phyloP scores from a whole-genome alignment of 1,140 invertebrate genomes.

The Solen grandis region DNA sequence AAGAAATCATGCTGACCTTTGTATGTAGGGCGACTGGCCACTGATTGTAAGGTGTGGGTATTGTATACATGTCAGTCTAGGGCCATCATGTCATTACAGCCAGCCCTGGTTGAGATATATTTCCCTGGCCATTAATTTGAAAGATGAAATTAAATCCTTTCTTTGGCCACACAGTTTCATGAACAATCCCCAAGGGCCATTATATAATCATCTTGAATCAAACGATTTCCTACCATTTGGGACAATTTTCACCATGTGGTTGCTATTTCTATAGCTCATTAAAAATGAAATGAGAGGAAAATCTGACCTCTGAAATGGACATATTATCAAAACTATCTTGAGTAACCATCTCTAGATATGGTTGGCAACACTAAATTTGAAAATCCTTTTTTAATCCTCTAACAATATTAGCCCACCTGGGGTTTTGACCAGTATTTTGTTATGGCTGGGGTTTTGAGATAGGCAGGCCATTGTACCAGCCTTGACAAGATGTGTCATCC shows the following conservation, averaged over 20 bases:
- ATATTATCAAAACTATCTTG: conserved; percentile 56
- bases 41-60: too few relatives aligned
- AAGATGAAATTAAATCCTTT: conserved; percentile 59
- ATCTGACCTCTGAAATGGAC: conserved; percentile 34
- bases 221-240: conserved; percentile 49
- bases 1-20: conserved; percentile 54
- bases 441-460: too few relatives aligned
- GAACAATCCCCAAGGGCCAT: conserved; percentile 36
- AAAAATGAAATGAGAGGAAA: conserved; percentile 46
- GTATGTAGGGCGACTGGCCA: too few relatives aligned
- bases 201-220: conserved; percentile 56
- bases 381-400: conserved; percentile 47
- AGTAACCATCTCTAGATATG: conserved; percentile 52
- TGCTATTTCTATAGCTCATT: conserved; percentile 44
- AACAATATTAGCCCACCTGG: background rate
- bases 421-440: too few relatives aligned
- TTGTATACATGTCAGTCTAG: conserved; percentile 45
- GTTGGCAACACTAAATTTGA: conserved; percentile 50
- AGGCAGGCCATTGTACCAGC: too few relatives aligned
- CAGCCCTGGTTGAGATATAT: conserved; percentile 52
- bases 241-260: conserved; percentile 48
- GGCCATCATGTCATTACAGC: conserved; percentile 50
- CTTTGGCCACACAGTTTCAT: background rate
- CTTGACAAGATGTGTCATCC: too few relatives aligned
- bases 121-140: conserved; percentile 54